Evolutionary conservation across 2,888 invertebrate genomes (phyloP), one percentile per base, ranked within the genome.

Genomic region (Perdita meconis): DNA sequence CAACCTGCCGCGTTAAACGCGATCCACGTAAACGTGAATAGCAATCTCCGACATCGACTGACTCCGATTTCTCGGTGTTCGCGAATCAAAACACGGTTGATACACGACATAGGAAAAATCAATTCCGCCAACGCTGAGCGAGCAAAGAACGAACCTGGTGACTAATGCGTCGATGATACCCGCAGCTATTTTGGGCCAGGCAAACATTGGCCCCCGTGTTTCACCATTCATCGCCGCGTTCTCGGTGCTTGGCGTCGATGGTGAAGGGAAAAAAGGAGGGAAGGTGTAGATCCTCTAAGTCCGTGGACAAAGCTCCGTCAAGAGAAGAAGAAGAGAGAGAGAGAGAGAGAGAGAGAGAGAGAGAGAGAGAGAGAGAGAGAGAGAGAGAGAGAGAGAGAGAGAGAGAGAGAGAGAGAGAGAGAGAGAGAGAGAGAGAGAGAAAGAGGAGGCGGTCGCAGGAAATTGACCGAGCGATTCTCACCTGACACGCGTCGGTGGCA

Each of bases 391-490:
- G 24, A 22, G 53, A 24, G 42, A 61, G 51, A 10, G 3, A 3
- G 19, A 1, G n/a, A 22, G 57, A 30, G 19, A 0, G n/a, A 12
- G n/a, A 19, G 6, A 1, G 24, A 22, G 53, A 24, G 42, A 61
- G 51, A 10, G 3, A 3, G 19, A 12, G n/a, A 19, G 6, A 1
- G 24, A 22, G 53, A 24, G 42, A 61, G 51, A 10, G 3, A 3
- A 16, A 1, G n/a, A 22, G 57, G 36, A 22, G 1, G n/a, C 19
- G 10, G 60, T 65, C 66, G 63, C 36, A 38, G 56, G 60, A 74
- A 53, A 74, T 65, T 78, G 68, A 72, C 57, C 78, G 66, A 79
- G 57, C 60, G 65, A 72, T 81, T 80, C 76, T 83, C 83, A 83
- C 82, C 82, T 83, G 80, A 75, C 66, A 34, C 59, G 50, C 16